Conservation (phyloP, 2,113 vertebrate genomes). For the Australoheros scitulus region DNA sequence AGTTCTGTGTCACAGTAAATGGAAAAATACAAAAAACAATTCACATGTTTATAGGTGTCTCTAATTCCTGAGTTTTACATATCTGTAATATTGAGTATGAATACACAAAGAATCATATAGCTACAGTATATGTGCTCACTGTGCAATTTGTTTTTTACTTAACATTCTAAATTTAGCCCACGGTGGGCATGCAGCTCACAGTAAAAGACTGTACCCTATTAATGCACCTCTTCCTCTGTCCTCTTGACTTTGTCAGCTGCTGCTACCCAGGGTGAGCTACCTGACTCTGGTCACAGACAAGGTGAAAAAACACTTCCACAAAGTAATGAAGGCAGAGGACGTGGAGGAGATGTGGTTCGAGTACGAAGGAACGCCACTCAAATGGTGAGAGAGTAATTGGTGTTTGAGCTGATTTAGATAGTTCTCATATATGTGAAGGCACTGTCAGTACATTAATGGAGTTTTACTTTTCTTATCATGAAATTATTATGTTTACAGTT, state of each 20-base stretch:
- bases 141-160: neutral
- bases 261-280: slow-evolving; percentile 97
- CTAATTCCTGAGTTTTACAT: neutral
- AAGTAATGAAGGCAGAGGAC: slow-evolving; percentile 92
- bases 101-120: rapidly evolving
- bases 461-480: neutral
- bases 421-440: neutral
- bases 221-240: neutral
- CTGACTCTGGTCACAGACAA: slow-evolving; percentile 97
- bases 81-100: neutral
- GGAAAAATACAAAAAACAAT: neutral
- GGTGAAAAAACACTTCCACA: slow-evolving; percentile 98
- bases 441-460: neutral
- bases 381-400: slow-evolving; percentile 83
- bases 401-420: neutral
- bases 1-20: neutral
- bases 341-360: slow-evolving; percentile 98
- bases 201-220: neutral
- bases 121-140: neutral
- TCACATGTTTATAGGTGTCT: neutral
- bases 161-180: neutral
- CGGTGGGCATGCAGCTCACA: rapidly evolving
- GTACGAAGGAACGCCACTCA: slow-evolving; percentile 94
- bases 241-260: slow-evolving; percentile 78
- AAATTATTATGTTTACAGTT: neutral